These are phyloP conservation scores for Cheilosia soror DNA, from an alignment of 2,888 invertebrate genomes.

Conservation along the genomic window DNA sequence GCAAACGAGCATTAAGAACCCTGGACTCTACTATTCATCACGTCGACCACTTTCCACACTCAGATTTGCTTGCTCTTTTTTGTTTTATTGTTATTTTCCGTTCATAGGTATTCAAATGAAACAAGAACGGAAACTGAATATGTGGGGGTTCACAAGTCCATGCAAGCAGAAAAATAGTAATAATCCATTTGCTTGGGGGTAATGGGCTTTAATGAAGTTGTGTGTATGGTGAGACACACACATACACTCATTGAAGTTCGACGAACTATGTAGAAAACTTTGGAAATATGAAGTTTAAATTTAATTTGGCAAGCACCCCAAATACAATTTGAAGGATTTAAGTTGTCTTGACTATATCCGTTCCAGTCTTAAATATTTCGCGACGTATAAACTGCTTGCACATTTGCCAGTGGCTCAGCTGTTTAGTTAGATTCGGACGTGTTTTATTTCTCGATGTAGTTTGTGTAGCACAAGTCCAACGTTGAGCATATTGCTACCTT, in stretches of 20 bases:
- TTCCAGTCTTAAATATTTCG: no score
- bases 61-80: background rate
- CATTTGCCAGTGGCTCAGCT: no score
- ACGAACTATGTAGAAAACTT: slow-evolving; percentile 1
- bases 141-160: background rate
- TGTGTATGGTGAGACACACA: background rate
- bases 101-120: slow-evolving; percentile 6
- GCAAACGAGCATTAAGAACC: background rate
- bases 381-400: no score
- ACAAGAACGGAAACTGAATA: slow-evolving; percentile 9
- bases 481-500: no score
- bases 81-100: background rate
- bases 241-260: background rate
- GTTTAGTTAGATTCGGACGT: no score
- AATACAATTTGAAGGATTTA: background rate
- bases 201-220: slow-evolving; percentile 46
- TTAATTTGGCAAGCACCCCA: background rate
- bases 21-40: slow-evolving; percentile 2
- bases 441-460: no score
- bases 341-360: background rate
- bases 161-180: slow-evolving; percentile 10
- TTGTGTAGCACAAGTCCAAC: no score
- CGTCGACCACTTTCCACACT: background rate
- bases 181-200: slow-evolving; percentile 56
- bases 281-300: background rate